Evolutionary conservation across 1,140 invertebrate genomes (phyloP), one percentile per base, ranked within the genome.

Genomic region (Penaeus chinensis): DNA sequence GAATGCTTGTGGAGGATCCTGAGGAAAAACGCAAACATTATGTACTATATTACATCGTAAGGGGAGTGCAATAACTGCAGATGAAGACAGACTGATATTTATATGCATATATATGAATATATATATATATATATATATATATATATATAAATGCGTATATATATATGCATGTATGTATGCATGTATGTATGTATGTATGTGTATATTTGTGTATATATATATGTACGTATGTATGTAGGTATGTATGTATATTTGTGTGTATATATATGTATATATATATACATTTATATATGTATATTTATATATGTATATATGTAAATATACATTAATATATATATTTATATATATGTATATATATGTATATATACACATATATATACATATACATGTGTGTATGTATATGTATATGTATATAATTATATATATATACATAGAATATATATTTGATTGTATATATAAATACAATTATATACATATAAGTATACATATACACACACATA

Each of bases 1-100:
- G 65, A 86, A 85, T 7, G 83, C 77, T 54, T 65, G 79, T 32
- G 87, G 87, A n/a, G 82, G 88, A 24, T 89, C 88, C 88, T 89
- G 88, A 4, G 42, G 79, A 32, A 69, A 62, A 62, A 60, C 63
- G 5, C 71, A 19, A 37, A 80, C 22, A 63, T 82, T 54, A 13
- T 11, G 1, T 54, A 54, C 8, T 54, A 5, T 54, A 66, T 19
- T 66, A 37, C 13, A 18, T 7, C 13, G 69, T 82, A 37, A 66
- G 47, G 32, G 32, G 24, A 66, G 27, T 42, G 62, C 32, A 66
- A 82, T 66, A 69, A 66, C 24, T 24, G 69, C 13, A 24, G 10
- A 20, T 82, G 63, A 65, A 62, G 10, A 18, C 32, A 62, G 61
- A 42, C 8, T 65, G 61, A 20, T 63, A 82, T 66, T 37, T 62